Evolutionary conservation across 2,113 vertebrate genomes (phyloP), one percentile per base, ranked within the genome.

Genomic region (Calcarius ornatus): DNA sequence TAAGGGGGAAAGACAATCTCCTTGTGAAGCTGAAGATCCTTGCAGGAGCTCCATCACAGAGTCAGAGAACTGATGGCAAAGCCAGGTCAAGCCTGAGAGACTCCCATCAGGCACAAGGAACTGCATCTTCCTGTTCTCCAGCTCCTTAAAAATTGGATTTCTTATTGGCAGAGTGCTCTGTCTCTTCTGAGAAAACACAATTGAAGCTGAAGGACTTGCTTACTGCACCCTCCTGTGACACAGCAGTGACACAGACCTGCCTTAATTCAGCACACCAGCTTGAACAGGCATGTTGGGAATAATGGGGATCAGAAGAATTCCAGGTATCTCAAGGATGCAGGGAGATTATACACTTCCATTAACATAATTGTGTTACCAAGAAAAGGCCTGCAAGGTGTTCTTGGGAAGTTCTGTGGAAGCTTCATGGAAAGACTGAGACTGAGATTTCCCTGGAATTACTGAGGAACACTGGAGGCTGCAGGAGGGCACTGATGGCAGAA

Each of bases 401-500:
- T 42, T 69, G 43, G 43, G 18, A 85, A 75, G 51, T 45, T 38
- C 73, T 81, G 30, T 11, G 33, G 30, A 78, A 73, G 21, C 23
- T 71, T 65, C 23, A 66, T 4, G n/a, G 38, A 75, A 87, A 63
- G 38, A 31, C 25, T 10, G 27, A 53, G 40, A 17, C 6, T 66
- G 30, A 40, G 42, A 47, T 69, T 60, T 85, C 47, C 43, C 69
- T 0, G 5, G 28, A 88, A 42, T 35, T 50, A 4, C 7, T 35
- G 70, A 51, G 20, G 38, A 87, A 5, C 53, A 30, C 23, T 3
- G 22, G 35, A 9, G 33, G 33, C 18, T 63, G 73, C 25, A 56
- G 35, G 1, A 9, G 35, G 35, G 28, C 10, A 35, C 4, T 1
- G 0, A 37, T 1, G 2, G 45, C 40, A 61, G 40, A 78, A 87